A percentile compares a stretch with the other conserved stretches of the same genome.
phyloP scores from a whole-genome alignment of 2,797 vertebrate species.

The Tragelaphus eurycerus region DNA sequence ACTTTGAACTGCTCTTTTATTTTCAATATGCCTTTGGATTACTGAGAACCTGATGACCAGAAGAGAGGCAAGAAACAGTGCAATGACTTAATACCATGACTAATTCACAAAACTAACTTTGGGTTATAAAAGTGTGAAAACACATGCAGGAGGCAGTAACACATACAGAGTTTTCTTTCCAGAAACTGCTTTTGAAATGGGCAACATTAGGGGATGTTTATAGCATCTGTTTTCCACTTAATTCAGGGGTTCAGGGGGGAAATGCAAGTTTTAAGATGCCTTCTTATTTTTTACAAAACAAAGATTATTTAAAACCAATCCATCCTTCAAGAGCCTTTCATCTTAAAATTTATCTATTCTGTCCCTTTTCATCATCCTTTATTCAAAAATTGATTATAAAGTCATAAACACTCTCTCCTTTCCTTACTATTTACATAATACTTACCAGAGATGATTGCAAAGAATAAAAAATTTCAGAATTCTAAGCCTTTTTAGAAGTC shows the following conservation, averaged over 20 bases:
- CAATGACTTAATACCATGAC: not conserved
- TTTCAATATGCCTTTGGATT: not conserved
- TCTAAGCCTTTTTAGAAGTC: not conserved
- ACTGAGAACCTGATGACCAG: not conserved
- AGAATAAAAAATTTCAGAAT: not conserved
- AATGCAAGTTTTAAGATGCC: not conserved
- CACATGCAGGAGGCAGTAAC: not conserved
- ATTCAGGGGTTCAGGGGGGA: not conserved
- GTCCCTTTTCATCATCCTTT: not conserved
- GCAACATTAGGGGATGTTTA: not conserved
- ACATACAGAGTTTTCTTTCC: not conserved
- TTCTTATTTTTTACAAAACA: not conserved
- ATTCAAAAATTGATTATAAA: slow-evolving; percentile 23
- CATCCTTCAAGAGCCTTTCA: not conserved
- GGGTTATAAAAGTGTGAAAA: not conserved
- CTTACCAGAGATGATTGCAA: not conserved
- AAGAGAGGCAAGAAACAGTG: not conserved
- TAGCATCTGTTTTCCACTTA: not conserved
- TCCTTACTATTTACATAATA: not conserved
- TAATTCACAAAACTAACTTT: not conserved
- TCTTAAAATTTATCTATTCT: slow-evolving; percentile 12
- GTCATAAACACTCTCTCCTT: not conserved
- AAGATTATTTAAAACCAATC: not conserved
- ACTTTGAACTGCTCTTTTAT: not conserved
- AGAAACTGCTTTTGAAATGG: slow-evolving; percentile 9